Percentiles rank a stretch among this genome's conserved stretches.
phyloP scores from a whole-genome alignment of 37 sponge, comb jelly and placozoan species.

The Crambe crambe region DNA sequence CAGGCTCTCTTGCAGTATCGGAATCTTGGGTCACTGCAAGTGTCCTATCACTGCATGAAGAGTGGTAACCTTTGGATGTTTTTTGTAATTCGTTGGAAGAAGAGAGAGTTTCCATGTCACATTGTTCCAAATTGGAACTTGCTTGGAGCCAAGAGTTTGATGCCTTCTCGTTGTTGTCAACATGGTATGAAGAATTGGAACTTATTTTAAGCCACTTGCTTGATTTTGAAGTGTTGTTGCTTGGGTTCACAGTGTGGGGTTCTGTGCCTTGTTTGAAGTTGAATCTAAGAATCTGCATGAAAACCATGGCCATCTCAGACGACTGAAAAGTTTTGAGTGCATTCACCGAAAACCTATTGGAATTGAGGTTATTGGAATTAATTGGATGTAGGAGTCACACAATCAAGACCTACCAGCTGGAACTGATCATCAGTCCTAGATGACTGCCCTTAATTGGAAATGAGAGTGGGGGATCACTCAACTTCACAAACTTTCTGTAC shows the following conservation, averaged over 20 bases:
- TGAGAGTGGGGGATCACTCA: neutral
- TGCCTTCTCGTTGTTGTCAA: neutral
- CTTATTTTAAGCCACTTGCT: no score
- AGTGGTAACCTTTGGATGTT: neutral
- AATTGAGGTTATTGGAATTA: neutral
- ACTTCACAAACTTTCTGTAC: neutral
- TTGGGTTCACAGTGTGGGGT: neutral
- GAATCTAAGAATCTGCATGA: conserved; percentile 4
- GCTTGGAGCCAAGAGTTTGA: neutral
- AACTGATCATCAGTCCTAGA: conserved; percentile 37
- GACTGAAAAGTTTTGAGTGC: conserved; percentile 14
- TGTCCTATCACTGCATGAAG: neutral
- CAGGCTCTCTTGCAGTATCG: neutral
- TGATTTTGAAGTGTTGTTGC: neutral
- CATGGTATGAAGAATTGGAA: neutral
- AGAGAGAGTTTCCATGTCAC: neutral
- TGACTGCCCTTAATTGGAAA: neutral
- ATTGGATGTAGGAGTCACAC: no score
- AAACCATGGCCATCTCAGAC: conserved; percentile 20
- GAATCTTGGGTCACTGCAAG: neutral
- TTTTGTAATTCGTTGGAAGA: neutral
- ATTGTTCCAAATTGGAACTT: neutral
- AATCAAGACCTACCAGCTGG: conserved; percentile 38
- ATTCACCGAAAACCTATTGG: conserved; percentile 35
- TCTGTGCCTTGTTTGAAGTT: neutral